Evolutionary conservation across 2,888 invertebrate species (phyloP).

Genomic region (Stratiomys singularior): DNA sequence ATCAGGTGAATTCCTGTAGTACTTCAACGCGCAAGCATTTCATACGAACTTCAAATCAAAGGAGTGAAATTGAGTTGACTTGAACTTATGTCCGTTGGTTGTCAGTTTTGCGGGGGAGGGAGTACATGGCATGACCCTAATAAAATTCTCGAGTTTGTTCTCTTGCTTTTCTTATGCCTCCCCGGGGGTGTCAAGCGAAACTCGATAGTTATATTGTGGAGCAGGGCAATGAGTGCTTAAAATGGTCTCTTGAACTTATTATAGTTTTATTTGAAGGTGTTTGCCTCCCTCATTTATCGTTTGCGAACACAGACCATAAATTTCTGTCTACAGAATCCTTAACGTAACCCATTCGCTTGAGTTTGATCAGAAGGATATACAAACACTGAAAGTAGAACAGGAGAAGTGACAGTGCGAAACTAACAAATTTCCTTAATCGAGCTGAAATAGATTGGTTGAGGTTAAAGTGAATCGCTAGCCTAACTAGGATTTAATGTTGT

Average conservation of each 20-base stretch:
- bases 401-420: background rate
- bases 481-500: slow-evolving; percentile 24
- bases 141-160: background rate
- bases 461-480: background rate
- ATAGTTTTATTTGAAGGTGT: background rate
- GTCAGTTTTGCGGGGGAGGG: no score
- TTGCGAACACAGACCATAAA: background rate
- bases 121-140: slow-evolving; percentile 10
- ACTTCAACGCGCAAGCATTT: no score
- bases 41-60: no score
- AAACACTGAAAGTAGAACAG: background rate
- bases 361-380: background rate
- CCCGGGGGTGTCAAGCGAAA: background rate
- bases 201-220: background rate
- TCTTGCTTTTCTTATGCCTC: no score
- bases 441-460: slow-evolving; percentile 19
- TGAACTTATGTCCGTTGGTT: no score
- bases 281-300: background rate
- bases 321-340: no score
- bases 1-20: no score
- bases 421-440: slow-evolving; percentile 29
- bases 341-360: no score
- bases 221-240: background rate
- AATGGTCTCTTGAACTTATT: slow-evolving; percentile 34
- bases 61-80: no score